A percentile compares a stretch with the other conserved stretches of the same genome.
Evolutionary conservation across 53 echinoderm and acorn worm species (phyloP).

Genomic region (Luidia sarsii): DNA sequence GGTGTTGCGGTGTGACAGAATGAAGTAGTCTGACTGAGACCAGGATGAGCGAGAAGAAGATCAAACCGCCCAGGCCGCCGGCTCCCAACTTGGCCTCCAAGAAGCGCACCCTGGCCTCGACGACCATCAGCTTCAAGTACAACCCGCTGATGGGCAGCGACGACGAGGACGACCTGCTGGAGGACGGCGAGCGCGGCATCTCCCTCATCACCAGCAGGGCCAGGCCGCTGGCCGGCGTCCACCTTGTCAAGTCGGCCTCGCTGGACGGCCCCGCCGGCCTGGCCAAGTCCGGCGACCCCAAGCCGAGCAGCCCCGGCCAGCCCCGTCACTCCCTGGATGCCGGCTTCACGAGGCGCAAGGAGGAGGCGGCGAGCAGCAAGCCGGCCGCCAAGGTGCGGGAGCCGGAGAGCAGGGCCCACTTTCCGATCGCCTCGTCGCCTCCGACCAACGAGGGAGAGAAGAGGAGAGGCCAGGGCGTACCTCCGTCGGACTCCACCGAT

Average conservation of each 20-base stretch:
- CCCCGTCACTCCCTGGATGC: conserved; percentile 8
- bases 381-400: conserved; percentile 53
- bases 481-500: background rate
- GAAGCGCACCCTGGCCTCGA: conserved; percentile 51
- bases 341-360: conserved; percentile 5
- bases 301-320: conserved; percentile 12
- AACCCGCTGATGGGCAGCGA: conserved; percentile 73
- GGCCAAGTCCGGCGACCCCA: background rate
- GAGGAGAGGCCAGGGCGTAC: background rate
- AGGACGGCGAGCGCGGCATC: conserved; percentile 16
- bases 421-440: background rate
- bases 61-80: conserved; percentile 89
- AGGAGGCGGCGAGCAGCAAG: conserved; percentile 39
- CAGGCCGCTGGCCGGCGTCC: background rate
- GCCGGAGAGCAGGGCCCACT: conserved; percentile 5
- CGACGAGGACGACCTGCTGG: conserved; percentile 62
- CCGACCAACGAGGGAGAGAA: conserved; percentile 19
- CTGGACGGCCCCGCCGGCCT: conserved; percentile 9
- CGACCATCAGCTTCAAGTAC: conserved; percentile 67
- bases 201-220: conserved; percentile 19
- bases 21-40: background rate
- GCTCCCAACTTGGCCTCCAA: conserved; percentile 69
- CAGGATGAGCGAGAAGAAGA: conserved; percentile 70
- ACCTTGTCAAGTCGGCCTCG: conserved; percentile 33
- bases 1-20: too few species aligned